Percentiles rank a stretch among this genome's conserved stretches.
Evolutionary conservation across 2,113 vertebrate genomes (phyloP).

Genomic region (Zosterops hypoxanthus): DNA sequence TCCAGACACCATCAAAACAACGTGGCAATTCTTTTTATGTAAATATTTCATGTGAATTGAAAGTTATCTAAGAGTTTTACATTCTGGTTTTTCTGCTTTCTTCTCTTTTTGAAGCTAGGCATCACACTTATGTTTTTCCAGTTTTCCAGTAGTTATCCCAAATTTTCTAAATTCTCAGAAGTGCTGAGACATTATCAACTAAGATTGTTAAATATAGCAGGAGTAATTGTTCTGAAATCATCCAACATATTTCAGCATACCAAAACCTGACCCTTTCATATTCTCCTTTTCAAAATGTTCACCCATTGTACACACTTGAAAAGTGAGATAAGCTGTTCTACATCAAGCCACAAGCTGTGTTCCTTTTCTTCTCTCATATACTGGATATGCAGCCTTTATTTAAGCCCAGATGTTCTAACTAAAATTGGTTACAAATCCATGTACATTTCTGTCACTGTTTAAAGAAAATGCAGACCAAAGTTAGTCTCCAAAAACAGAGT

Average conservation of each 20-base stretch:
- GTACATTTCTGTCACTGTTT: neutral
- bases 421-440: neutral
- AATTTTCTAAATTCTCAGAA: neutral
- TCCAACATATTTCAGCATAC: neutral
- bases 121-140: neutral
- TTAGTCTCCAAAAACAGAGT: neutral
- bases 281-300: neutral
- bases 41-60: neutral
- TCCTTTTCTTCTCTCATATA: neutral
- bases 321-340: neutral
- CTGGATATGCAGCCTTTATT: neutral
- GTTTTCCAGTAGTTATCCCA: neutral
- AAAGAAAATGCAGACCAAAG: neutral
- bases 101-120: neutral
- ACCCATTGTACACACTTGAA: neutral
- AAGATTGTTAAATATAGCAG: fast-evolving
- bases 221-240: neutral
- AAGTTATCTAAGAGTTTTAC: neutral
- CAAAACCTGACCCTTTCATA: neutral
- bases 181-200: neutral
- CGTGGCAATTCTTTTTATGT: neutral
- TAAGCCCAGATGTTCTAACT: neutral
- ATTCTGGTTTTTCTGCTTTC: neutral
- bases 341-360: neutral
- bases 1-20: neutral